phyloP scores from a whole-genome alignment of 2,797 vertebrate genomes.

The Serranus cabrilla region DNA sequence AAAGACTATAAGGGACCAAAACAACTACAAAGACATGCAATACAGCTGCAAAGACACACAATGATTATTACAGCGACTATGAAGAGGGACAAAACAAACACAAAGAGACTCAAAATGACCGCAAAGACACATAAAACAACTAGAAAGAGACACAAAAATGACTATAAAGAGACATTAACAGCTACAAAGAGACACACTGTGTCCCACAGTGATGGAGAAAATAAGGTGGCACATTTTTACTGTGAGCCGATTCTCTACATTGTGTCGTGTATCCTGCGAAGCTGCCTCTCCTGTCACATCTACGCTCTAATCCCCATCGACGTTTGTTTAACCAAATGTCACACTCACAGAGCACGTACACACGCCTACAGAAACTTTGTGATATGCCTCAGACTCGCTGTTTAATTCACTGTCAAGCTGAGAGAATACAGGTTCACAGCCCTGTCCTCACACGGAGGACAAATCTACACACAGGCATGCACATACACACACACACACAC shows the following conservation, averaged over 20 bases:
- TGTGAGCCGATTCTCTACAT: not conserved
- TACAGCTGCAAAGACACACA: too few species aligned
- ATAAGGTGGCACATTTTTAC: not conserved
- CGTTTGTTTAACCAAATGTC: conserved; percentile 63
- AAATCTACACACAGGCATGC: conserved; percentile 3
- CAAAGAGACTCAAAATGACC: too few species aligned
- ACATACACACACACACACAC: not conserved
- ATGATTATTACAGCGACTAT: too few species aligned
- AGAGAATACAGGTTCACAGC: conserved; percentile 70
- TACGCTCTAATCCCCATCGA: conserved; percentile 38
- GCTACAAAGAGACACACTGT: too few species aligned
- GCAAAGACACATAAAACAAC: too few species aligned
- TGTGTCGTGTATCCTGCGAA: conserved; percentile 20
- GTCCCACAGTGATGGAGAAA: not conserved
- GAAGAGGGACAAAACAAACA: too few species aligned
- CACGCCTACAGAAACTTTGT: conserved; percentile 32
- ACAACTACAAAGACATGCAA: too few species aligned
- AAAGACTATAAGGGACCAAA: too few species aligned
- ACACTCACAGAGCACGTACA: conserved; percentile 38
- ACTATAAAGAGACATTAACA: too few species aligned
- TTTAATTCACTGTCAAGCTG: conserved; percentile 77
- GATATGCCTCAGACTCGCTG: conserved; percentile 50
- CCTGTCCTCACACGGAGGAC: conserved; percentile 47
- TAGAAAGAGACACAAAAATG: too few species aligned
- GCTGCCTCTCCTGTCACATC: conserved; percentile 31